phyloP scores from a whole-genome alignment of 2,797 vertebrate species.

The Myotis pilosus region DNA sequence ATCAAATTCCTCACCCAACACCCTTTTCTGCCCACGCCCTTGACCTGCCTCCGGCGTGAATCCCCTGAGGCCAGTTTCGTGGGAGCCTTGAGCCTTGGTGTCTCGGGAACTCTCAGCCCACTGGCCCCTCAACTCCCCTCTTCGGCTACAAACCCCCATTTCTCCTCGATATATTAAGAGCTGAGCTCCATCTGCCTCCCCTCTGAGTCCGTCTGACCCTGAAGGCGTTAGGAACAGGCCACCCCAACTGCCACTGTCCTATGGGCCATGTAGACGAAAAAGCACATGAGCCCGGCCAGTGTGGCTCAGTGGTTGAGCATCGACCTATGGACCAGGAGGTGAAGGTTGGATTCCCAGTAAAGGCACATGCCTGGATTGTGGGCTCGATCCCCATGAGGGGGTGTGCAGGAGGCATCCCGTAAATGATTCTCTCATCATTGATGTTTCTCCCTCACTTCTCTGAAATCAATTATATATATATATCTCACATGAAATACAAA shows the following conservation, averaged over 20 bases:
- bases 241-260: not conserved
- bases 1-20: not conserved
- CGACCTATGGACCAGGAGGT: too few relatives aligned
- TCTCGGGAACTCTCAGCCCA: not conserved
- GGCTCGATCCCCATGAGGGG: too few relatives aligned
- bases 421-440: too few relatives aligned
- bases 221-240: too few relatives aligned
- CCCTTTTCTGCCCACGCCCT: not conserved
- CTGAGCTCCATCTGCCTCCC: not conserved
- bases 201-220: not conserved
- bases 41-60: not conserved
- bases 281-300: not conserved
- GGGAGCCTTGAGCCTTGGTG: rapidly evolving
- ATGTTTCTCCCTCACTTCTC: too few relatives aligned
- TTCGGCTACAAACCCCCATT: not conserved
- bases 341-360: too few relatives aligned
- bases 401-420: too few relatives aligned
- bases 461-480: too few relatives aligned
- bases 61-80: not conserved
- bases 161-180: rapidly evolving
- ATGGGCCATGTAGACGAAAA: not conserved
- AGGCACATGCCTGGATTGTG: too few relatives aligned
- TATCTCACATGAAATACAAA: too few relatives aligned
- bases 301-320: too few relatives aligned
- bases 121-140: rapidly evolving